Evolutionary conservation across 2,888 invertebrate species (phyloP).

Genomic region (Amaurobius ferox): DNA sequence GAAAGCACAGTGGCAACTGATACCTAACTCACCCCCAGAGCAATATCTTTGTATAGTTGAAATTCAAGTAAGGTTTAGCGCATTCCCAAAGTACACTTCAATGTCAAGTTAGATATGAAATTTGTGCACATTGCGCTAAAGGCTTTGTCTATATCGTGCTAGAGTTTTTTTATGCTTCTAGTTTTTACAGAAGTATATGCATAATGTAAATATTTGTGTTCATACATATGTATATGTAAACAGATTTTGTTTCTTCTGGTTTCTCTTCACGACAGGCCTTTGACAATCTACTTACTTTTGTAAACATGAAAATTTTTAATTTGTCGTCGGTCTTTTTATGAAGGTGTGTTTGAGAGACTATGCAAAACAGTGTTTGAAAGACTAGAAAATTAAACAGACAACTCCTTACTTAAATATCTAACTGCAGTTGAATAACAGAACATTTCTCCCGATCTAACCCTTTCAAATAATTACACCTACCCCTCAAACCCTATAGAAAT

Average conservation of each 20-base stretch:
- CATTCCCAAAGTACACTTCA: constrained; percentile 67
- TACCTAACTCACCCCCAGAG: constrained; percentile 66
- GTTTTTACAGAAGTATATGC: constrained; percentile 72
- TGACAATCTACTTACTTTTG: constrained; percentile 72
- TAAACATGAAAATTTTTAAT: constrained; percentile 64
- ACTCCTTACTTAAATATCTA: background rate
- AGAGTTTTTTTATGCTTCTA: constrained; percentile 71
- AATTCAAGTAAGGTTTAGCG: constrained; percentile 66
- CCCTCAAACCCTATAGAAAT: background rate
- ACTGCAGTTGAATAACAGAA: background rate
- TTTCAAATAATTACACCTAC: background rate
- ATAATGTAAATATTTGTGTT: constrained; percentile 72
- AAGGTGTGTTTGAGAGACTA: constrained; percentile 63
- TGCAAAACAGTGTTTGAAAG: constrained; percentile 17
- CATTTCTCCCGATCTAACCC: background rate
- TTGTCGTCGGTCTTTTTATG: constrained; percentile 44
- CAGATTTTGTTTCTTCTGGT: constrained; percentile 54
- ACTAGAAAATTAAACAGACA: background rate
- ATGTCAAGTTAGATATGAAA: constrained; percentile 71
- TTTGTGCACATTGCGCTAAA: constrained; percentile 71
- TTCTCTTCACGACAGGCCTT: constrained; percentile 69
- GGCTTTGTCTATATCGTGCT: constrained; percentile 71
- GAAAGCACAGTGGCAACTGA: constrained; percentile 57
- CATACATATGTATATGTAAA: constrained; percentile 71
- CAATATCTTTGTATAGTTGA: constrained; percentile 72